phyloP scores from a whole-genome alignment of 2,113 vertebrate species.

The Psilopogon haemacephalus region DNA sequence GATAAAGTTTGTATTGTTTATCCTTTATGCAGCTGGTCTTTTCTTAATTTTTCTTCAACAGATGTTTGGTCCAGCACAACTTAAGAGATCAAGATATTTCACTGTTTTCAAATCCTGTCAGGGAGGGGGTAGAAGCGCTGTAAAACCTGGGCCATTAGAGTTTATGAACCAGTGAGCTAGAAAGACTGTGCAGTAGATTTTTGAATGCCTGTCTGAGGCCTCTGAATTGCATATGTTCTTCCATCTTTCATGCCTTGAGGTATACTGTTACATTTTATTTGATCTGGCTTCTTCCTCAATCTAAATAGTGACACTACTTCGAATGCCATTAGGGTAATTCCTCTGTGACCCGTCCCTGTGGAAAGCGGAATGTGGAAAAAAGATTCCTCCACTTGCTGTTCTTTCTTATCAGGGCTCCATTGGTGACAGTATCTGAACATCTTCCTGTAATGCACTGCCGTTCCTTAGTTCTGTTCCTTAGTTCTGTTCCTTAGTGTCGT shows the following conservation, averaged over 20 bases:
- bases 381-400: background rate
- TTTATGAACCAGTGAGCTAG: background rate
- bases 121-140: background rate
- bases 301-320: background rate
- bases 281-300: background rate
- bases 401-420: background rate
- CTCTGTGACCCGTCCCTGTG: background rate
- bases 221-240: background rate
- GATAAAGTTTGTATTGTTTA: slow-evolving; percentile 38
- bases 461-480: too few relatives aligned
- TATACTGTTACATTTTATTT: background rate
- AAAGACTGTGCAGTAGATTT: background rate
- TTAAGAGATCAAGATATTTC: background rate
- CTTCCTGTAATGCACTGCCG: background rate
- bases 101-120: background rate
- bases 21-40: slow-evolving; percentile 31
- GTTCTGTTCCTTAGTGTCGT: background rate
- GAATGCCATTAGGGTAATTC: background rate
- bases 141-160: background rate
- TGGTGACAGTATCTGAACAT: background rate
- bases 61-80: background rate
- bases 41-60: slow-evolving; percentile 22
- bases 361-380: background rate
- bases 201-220: background rate
- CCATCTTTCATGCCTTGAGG: background rate